These are phyloP conservation scores for Heliornis fulica DNA, from an alignment of 2,113 vertebrate species.

Conservation along the genomic window DNA sequence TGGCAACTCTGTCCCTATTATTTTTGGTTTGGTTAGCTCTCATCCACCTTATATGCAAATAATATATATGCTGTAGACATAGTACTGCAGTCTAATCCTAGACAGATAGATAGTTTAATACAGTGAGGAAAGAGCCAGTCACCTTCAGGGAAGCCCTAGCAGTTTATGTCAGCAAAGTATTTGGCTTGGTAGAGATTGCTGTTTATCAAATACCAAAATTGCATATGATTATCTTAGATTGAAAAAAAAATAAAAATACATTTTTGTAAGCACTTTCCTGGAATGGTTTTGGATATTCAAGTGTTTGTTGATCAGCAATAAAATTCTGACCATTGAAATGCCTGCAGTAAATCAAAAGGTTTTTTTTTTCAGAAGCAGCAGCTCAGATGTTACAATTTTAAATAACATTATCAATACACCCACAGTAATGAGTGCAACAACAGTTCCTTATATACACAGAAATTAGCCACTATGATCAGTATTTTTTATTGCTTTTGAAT, in stretches of 20 bases:
- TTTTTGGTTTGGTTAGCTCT: slow-evolving; percentile 21
- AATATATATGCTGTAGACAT: not conserved
- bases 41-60: not conserved
- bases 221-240: not conserved
- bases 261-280: not conserved
- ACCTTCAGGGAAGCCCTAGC: not conserved
- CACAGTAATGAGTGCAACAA: not conserved
- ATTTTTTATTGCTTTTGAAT: not conserved
- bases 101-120: not conserved
- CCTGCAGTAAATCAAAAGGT: not conserved
- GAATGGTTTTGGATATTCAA: not conserved
- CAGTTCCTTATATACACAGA: not conserved
- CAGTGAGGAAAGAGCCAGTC: not conserved
- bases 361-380: not conserved
- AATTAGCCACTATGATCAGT: not conserved
- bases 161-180: not conserved
- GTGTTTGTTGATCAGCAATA: not conserved
- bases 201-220: not conserved
- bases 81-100: not conserved
- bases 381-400: not conserved
- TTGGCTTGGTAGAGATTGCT: not conserved
- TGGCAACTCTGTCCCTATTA: not conserved
- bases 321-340: not conserved
- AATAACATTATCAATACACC: not conserved
- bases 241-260: not conserved